Conservation (phyloP, 2,113 vertebrate genomes). For the Bufo bufo region DNA sequence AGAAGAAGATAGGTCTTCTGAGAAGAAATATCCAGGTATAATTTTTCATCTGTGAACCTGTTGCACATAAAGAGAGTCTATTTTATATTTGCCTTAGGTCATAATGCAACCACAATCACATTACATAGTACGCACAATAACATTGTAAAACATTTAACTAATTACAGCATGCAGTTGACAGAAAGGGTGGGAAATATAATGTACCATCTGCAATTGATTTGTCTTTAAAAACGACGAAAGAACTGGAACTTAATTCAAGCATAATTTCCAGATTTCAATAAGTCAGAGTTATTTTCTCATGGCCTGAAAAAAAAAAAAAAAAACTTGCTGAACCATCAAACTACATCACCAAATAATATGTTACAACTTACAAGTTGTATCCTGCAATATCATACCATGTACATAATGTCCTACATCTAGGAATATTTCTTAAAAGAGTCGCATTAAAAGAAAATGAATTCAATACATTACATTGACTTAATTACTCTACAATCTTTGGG, state of each 20-base stretch:
- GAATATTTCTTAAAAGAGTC: not conserved
- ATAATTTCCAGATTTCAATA: slow-evolving; percentile 39
- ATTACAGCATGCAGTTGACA: slow-evolving; percentile 26
- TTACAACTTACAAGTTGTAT: slow-evolving; percentile 11
- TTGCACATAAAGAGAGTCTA: not conserved
- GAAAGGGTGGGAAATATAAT: slow-evolving; percentile 18
- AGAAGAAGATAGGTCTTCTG: not conserved
- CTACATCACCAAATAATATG: not conserved
- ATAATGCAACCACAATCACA: not conserved
- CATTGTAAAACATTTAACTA: slow-evolving; percentile 26
- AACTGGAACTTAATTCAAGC: slow-evolving; percentile 37
- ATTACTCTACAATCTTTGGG: not conserved
- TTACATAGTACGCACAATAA: not conserved
- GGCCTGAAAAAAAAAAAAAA: slow-evolving; percentile 12
- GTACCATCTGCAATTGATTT: slow-evolving; percentile 43
- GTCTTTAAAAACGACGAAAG: slow-evolving; percentile 2
- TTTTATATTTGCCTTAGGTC: not conserved
- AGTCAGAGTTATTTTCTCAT: slow-evolving; percentile 14
- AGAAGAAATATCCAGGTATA: not conserved
- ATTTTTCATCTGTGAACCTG: not conserved
- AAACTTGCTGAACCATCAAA: slow-evolving; percentile 18
- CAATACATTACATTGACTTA: too few relatives aligned
- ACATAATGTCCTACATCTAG: not conserved
- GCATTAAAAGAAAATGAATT: not conserved
- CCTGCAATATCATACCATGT: not conserved